These are phyloP conservation scores for Lontra canadensis DNA, from an alignment of 2,113 vertebrate genomes.

Conservation along the genomic window DNA sequence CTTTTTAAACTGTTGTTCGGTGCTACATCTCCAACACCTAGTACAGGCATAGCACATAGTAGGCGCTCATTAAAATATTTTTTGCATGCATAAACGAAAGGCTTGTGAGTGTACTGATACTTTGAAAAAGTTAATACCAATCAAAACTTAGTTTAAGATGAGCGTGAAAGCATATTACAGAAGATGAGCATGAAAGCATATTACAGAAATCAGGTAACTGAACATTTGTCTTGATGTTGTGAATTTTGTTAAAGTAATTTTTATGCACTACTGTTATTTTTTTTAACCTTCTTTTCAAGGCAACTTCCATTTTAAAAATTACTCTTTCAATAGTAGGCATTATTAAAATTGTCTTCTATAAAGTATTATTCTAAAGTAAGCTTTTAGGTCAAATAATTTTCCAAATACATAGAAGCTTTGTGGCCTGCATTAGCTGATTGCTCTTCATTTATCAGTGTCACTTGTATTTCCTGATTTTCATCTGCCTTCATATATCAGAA, in stretches of 20 bases:
- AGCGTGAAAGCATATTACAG: not conserved
- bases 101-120: not conserved
- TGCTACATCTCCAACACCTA: not conserved
- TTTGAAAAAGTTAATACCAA: conserved; percentile 18
- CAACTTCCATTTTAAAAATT: conserved; percentile 4
- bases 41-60: not conserved
- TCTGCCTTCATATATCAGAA: not conserved
- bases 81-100: not conserved
- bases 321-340: not conserved
- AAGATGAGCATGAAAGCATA: conserved; percentile 22
- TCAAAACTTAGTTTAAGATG: conserved; percentile 27
- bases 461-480: conserved; percentile 4
- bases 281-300: not conserved
- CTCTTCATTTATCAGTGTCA: not conserved
- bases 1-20: not conserved
- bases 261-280: not conserved
- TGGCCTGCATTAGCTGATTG: not conserved
- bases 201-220: not conserved
- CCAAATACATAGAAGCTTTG: not conserved
- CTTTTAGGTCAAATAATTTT: conserved; percentile 27
- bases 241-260: conserved; percentile 12
- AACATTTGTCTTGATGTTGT: not conserved
- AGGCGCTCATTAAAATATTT: not conserved
- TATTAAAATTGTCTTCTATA: conserved; percentile 37
- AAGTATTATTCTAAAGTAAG: conserved; percentile 18